A percentile compares a stretch with the other conserved stretches of the same genome.
Evolutionary conservation across 2,888 invertebrate species (phyloP).

Genomic region (Drosophila nigricruria): DNA sequence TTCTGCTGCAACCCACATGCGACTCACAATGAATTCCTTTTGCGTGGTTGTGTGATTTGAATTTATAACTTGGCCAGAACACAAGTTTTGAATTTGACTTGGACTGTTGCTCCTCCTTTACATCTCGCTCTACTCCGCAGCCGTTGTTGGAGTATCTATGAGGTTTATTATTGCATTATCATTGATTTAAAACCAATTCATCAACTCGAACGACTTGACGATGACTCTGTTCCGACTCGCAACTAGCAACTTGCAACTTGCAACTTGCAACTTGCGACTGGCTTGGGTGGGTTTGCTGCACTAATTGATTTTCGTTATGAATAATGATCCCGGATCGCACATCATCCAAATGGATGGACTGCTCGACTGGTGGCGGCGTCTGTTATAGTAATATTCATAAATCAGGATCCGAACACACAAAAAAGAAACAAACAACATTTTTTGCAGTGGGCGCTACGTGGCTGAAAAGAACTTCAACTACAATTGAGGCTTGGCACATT

Average conservation of each 20-base stretch:
- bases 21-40: constrained; percentile 66
- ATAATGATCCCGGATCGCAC: constrained; percentile 73
- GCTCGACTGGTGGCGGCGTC: constrained; percentile 50
- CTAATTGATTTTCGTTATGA: constrained; percentile 79
- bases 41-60: constrained; percentile 79
- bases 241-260: not conserved
- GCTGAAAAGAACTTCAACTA: constrained; percentile 2
- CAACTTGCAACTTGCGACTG: constrained; percentile 19
- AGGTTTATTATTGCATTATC: constrained; percentile 75
- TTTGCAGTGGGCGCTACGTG: constrained; percentile 58
- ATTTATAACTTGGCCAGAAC: constrained; percentile 74
- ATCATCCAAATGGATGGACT: constrained; percentile 58
- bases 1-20: constrained; percentile 44
- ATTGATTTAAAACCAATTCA: constrained; percentile 81
- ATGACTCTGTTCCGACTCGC: constrained; percentile 67
- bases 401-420: constrained; percentile 59
- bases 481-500: constrained; percentile 11
- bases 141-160: constrained; percentile 50
- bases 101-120: constrained; percentile 9
- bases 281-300: constrained; percentile 69
- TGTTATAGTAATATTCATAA: constrained; percentile 73
- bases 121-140: not conserved
- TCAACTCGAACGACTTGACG: constrained; percentile 72
- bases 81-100: constrained; percentile 43
- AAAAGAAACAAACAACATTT: constrained; percentile 61